Conservation (phyloP, 2,113 vertebrate species). For the Leuciscus idus region DNA sequence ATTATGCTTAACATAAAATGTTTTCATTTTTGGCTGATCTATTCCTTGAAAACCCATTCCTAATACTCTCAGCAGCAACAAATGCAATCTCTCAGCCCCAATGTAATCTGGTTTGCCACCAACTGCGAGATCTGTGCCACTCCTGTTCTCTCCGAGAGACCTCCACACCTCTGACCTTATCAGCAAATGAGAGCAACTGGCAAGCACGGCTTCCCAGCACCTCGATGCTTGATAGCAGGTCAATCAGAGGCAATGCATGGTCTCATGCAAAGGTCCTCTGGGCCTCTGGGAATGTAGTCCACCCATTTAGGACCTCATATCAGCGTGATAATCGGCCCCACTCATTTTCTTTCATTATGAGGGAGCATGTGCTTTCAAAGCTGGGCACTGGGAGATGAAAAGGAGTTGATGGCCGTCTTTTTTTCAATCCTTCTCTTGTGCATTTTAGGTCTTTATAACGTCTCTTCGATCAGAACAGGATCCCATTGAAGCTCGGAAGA, state of each 20-base stretch:
- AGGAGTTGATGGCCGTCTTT: background rate
- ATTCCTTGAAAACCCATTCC: constrained; percentile 1
- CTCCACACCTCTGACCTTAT: constrained; percentile 65
- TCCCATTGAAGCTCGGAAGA: background rate
- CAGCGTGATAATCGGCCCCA: constrained; percentile 70
- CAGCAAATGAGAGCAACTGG: constrained; percentile 57
- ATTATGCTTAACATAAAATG: no score
- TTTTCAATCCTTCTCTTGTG: background rate
- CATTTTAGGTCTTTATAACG: background rate
- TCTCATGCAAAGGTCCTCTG: constrained; percentile 51
- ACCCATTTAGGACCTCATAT: constrained; percentile 69
- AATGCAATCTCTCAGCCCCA: background rate
- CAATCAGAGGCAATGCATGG: constrained; percentile 54
- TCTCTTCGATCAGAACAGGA: background rate
- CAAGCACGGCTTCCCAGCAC: constrained; percentile 64
- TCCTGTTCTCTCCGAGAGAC: constrained; percentile 40
- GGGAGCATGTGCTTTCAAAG: constrained; percentile 72
- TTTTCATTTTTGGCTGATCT: background rate
- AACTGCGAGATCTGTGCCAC: constrained; percentile 22
- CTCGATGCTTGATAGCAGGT: constrained; percentile 65
- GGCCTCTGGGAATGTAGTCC: constrained; percentile 63
- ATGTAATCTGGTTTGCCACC: constrained; percentile 65
- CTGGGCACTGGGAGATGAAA: constrained; percentile 45
- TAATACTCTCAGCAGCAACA: constrained; percentile 12
- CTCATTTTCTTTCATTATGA: constrained; percentile 78